These are phyloP conservation scores for Microctonus brassicae DNA, from an alignment of 2,888 invertebrate species.

Conservation along the genomic window DNA sequence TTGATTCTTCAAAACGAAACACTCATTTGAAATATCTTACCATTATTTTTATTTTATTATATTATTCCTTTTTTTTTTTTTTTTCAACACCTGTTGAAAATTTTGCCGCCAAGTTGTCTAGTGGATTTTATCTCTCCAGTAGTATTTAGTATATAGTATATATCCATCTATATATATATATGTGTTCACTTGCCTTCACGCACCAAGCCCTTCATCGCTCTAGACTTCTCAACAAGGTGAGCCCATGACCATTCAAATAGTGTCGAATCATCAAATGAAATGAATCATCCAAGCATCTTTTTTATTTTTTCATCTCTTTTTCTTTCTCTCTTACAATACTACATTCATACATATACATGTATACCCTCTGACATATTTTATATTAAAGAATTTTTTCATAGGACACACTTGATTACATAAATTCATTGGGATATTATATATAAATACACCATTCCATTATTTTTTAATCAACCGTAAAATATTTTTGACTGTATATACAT, in stretches of 20 bases:
- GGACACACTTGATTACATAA: neutral
- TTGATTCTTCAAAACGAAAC: constrained; percentile 30
- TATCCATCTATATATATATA: no score
- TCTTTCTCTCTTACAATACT: neutral
- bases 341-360: constrained; percentile 1
- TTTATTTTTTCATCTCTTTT: neutral
- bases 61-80: neutral
- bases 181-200: neutral
- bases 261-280: constrained; percentile 45
- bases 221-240: neutral
- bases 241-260: constrained; percentile 21
- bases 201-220: neutral
- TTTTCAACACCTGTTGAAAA: constrained; percentile 47
- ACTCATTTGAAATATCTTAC: neutral
- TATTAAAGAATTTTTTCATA: no score
- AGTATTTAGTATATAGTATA: no score
- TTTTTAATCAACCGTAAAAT: no score
- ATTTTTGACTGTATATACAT: neutral
- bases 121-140: no score
- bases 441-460: neutral
- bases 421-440: neutral
- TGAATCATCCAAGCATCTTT: constrained; percentile 32
- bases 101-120: constrained; percentile 36
- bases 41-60: neutral
- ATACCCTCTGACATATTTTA: no score